These are phyloP conservation scores for Etheostoma cragini DNA, from an alignment of 2,113 vertebrate genomes.

Conservation along the genomic window DNA sequence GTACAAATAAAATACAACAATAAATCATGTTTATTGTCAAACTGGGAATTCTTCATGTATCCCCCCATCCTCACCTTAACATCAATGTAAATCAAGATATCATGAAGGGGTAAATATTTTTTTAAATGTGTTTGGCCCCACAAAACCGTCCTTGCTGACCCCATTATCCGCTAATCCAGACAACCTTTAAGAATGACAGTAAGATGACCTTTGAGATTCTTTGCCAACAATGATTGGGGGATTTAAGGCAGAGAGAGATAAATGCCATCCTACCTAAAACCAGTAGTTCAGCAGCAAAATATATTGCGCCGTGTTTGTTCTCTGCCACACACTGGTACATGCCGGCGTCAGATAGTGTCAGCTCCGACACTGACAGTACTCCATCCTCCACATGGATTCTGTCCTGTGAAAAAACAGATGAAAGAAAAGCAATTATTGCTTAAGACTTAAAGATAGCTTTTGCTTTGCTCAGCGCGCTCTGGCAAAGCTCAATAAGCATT, in stretches of 20 bases:
- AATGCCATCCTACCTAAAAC: slow-evolving; percentile 90
- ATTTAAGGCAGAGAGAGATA: slow-evolving; percentile 67
- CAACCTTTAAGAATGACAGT: slow-evolving; percentile 80
- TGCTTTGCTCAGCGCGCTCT: slow-evolving; percentile 37
- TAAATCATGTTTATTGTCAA: background rate
- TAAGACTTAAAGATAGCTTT: slow-evolving; percentile 47
- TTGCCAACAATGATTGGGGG: slow-evolving; percentile 69
- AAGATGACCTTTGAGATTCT: slow-evolving; percentile 77
- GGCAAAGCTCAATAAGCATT: slow-evolving; percentile 40
- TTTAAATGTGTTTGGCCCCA: slow-evolving; percentile 71
- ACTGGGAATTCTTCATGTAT: slow-evolving; percentile 20
- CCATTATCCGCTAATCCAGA: slow-evolving; percentile 75
- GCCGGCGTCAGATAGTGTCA: slow-evolving; percentile 92
- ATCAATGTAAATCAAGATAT: slow-evolving; percentile 37
- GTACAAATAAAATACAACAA: background rate
- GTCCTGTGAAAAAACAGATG: slow-evolving; percentile 87
- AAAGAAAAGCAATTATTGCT: slow-evolving; percentile 64
- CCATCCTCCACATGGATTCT: slow-evolving; percentile 92
- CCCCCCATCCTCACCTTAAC: slow-evolving; percentile 3
- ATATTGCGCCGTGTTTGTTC: slow-evolving; percentile 93
- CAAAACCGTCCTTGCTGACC: slow-evolving; percentile 63
- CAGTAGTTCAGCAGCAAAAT: slow-evolving; percentile 91
- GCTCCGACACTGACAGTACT: slow-evolving; percentile 87
- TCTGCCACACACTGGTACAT: slow-evolving; percentile 96
- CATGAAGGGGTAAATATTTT: slow-evolving; percentile 21